Evolutionary conservation across 2,888 invertebrate genomes (phyloP).

Genomic region (Aleiodes leptofemur): DNA sequence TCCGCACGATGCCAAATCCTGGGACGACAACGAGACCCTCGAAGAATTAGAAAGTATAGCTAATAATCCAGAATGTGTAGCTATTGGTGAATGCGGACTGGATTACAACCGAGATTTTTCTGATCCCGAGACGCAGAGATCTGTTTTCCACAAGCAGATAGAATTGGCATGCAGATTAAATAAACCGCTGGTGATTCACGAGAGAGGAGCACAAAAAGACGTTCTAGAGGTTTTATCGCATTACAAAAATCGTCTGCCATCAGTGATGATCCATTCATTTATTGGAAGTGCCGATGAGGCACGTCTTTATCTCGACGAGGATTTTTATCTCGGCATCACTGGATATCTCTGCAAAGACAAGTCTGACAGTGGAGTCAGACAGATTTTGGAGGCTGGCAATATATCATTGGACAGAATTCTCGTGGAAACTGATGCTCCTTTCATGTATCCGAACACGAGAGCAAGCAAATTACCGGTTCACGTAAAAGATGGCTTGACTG

Average conservation of each 20-base stretch:
- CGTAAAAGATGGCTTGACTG: conserved; percentile 91
- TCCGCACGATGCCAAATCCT: conserved; percentile 95
- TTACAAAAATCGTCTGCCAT: conserved; percentile 81
- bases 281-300: conserved; percentile 93
- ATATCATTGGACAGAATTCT: conserved; percentile 90
- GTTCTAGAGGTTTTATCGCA: conserved; percentile 84
- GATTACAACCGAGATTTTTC: conserved; percentile 97
- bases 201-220: conserved; percentile 93
- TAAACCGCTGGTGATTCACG: conserved; percentile 93
- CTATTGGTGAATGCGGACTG: conserved; percentile 94
- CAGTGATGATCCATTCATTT: conserved; percentile 93
- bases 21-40: conserved; percentile 79
- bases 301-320: conserved; percentile 87
- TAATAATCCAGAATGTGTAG: conserved; percentile 91
- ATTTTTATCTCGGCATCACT: conserved; percentile 90
- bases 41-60: conserved; percentile 84
- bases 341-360: conserved; percentile 95
- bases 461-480: conserved; percentile 93
- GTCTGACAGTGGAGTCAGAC: conserved; percentile 91
- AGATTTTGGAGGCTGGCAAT: conserved; percentile 86
- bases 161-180: conserved; percentile 90
- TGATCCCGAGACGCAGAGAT: conserved; percentile 89
- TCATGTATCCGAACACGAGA: conserved; percentile 96
- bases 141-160: conserved; percentile 92
- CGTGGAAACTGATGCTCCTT: conserved; percentile 96